phyloP scores from a whole-genome alignment of 2,113 vertebrate species.

The Sphyrna mokarran region DNA sequence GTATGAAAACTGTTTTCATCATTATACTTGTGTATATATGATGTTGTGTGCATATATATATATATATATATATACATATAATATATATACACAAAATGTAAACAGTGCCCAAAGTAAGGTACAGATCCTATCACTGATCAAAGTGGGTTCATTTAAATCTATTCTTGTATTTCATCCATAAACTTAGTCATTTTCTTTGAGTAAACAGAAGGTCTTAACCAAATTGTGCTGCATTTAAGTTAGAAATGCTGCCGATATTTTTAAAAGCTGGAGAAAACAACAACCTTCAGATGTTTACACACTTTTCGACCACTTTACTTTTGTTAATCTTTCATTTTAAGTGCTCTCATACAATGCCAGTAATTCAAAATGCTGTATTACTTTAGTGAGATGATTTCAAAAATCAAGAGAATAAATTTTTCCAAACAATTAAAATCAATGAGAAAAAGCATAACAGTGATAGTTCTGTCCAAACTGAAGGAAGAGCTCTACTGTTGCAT shows the following conservation, averaged over 20 bases:
- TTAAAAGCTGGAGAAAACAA: constrained; percentile 2
- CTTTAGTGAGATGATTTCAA: neutral
- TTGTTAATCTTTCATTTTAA: neutral
- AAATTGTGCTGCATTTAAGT: neutral
- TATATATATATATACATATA: too few species aligned
- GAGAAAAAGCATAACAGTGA: neutral
- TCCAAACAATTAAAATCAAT: neutral
- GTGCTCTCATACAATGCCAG: neutral
- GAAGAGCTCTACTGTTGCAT: neutral
- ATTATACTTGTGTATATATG: neutral
- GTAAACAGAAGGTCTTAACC: neutral
- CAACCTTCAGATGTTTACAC: neutral
- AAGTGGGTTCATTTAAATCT: neutral
- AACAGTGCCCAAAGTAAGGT: neutral
- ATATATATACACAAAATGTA: neutral
- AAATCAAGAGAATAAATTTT: neutral
- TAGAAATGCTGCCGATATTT: neutral
- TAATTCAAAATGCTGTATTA: neutral
- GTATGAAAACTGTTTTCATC: neutral
- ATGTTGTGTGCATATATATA: too few species aligned
- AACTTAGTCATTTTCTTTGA: neutral
- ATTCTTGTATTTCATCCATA: neutral
- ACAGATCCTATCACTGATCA: neutral
- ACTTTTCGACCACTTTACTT: neutral
- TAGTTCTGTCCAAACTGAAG: neutral